Conservation (phyloP, 1,140 invertebrate genomes). For the Lysiphlebus fabarum region DNA sequence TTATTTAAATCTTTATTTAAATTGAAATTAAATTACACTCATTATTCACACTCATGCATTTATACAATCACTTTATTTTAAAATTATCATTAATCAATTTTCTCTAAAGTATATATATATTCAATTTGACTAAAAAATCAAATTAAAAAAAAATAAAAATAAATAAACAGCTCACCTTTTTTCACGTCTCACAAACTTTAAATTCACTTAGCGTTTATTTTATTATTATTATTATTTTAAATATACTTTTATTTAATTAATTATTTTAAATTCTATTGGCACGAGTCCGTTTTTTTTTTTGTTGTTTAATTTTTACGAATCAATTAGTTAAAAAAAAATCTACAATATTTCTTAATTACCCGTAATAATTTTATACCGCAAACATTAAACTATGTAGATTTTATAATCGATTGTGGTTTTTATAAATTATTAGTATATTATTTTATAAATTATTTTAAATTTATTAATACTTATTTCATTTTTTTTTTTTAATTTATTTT, state of each 20-base stretch:
- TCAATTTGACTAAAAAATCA: slow-evolving; percentile 29
- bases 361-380: slow-evolving; percentile 52
- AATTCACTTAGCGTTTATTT: slow-evolving; percentile 5
- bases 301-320: slow-evolving; percentile 34
- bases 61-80: background rate
- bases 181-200: background rate
- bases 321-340: slow-evolving; percentile 53
- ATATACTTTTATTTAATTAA: slow-evolving; percentile 35
- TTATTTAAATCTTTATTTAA: too few relatives aligned
- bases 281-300: slow-evolving; percentile 31
- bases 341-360: slow-evolving; percentile 54
- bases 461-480: slow-evolving; percentile 7
- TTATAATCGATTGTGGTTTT: too few relatives aligned
- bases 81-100: too few relatives aligned
- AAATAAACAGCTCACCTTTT: background rate
- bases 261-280: slow-evolving; percentile 42
- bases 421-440: background rate
- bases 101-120: slow-evolving; percentile 22
- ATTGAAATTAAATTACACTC: background rate
- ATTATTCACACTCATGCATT: background rate
- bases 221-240: slow-evolving; percentile 24
- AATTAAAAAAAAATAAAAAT: too few relatives aligned
- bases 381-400: slow-evolving; percentile 51
- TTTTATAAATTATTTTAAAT: slow-evolving; percentile 1
- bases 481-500: slow-evolving; percentile 12